Base-by-base conservation (phyloP, 2,888 invertebrate genomes). In the Apocheima hispidaria region DNA sequence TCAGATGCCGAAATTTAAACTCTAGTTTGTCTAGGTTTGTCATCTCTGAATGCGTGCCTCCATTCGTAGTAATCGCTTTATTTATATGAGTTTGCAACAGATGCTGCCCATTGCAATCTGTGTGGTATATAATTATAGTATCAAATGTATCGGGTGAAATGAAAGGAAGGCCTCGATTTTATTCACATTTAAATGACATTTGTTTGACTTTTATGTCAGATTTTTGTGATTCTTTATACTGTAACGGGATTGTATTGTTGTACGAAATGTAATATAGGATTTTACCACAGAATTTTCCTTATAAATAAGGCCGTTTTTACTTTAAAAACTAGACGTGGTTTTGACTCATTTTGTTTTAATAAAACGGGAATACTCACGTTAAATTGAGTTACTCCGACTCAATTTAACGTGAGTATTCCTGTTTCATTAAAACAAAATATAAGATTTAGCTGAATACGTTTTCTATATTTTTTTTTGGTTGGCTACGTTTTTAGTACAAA, bases 41-140 rank as follows among this genome's bases (percentile, higher is more conserved):
- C 35, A n/a, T 23, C 21, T 43, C 23, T 38, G 26, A 41, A 41
- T 30, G 23, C 43, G 10, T 7, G 10, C 21, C 52, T 6, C 1
- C 21, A 7, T 33, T 43, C 21, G 21, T 35, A 16, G 38, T 59
- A 59, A 59, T 59, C 46, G 59, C 52, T n/a, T n/a, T n/a, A n/a
- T n/a, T n/a, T n/a, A n/a, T n/a, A n/a, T n/a, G n/a, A n/a, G n/a
- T 40, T 20, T 40, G 46, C 46, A 58, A 48, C 59, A 59, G 52
- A 59, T 59, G 59, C 52, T 33, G 7, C 59, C 46, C 46, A 33
- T 33, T 18, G 52, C 59, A 59, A 53, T 59, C 59, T 51, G 20
- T 33, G 48, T 35, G 36, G 35, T 12, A 48, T 33, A 33, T n/a
- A n/a, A n/a, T n/a, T 33, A 48, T 18, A 12, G 48, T 4, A 4